A percentile compares a stretch with the other conserved stretches of the same genome.
Conservation (phyloP, 2,113 vertebrate species). For the Riparia riparia region DNA sequence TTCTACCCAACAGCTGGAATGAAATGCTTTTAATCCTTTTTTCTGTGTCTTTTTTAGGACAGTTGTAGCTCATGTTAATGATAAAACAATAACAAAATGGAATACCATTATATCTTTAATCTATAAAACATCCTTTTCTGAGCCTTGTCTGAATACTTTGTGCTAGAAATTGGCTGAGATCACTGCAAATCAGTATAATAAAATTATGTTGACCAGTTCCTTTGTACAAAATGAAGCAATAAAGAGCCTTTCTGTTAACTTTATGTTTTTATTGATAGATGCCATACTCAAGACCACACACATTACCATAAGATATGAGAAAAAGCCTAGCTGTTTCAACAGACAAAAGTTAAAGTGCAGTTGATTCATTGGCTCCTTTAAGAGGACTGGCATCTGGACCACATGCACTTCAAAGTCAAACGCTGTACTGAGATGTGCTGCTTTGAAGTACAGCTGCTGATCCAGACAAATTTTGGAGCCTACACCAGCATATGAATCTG, state of each 20-base stretch:
- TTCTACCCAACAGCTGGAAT: neutral
- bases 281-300: constrained; percentile 45
- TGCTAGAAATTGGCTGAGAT: neutral
- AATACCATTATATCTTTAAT: constrained; percentile 8
- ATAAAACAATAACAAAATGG: neutral
- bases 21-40: neutral
- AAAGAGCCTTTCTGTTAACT: constrained; percentile 39
- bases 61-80: neutral
- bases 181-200: neutral
- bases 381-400: constrained; percentile 68
- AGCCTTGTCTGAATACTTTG: neutral
- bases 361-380: constrained; percentile 63
- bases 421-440: constrained; percentile 41
- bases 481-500: constrained; percentile 64
- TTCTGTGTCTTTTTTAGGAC: neutral
- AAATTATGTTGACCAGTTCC: neutral
- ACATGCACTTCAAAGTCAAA: constrained; percentile 74
- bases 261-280: constrained; percentile 43
- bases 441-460: constrained; percentile 76
- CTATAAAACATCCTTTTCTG: neutral
- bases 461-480: constrained; percentile 71
- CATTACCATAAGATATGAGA: neutral
- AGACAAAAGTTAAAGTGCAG: constrained; percentile 37
- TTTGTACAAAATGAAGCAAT: constrained; percentile 35
- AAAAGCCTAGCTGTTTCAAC: constrained; percentile 29